Conservation (phyloP, 1,140 invertebrate genomes). For the Euschistus heros region DNA sequence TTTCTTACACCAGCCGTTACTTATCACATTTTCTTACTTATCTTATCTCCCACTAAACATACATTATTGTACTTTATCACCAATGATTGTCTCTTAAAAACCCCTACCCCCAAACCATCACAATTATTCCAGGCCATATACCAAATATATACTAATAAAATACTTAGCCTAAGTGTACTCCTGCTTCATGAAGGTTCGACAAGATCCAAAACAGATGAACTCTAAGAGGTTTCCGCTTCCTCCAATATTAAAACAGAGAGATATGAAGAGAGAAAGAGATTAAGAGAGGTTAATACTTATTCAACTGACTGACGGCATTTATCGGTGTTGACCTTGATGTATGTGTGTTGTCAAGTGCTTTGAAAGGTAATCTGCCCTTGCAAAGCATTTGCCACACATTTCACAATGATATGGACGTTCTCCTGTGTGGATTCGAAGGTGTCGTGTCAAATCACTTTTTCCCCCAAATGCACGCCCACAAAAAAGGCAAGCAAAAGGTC, state of each 20-base stretch:
- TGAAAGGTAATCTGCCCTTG: constrained; percentile 77
- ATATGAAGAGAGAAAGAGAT: constrained; percentile 2
- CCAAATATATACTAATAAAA: constrained; percentile 2
- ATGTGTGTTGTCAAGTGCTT: constrained; percentile 83
- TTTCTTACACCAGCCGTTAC: constrained; percentile 2
- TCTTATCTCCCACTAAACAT: background rate
- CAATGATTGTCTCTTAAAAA: constrained; percentile 12
- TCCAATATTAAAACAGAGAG: constrained; percentile 1
- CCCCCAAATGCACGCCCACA: constrained; percentile 77
- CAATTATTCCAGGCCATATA: constrained; percentile 7
- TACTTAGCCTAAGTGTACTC: constrained; percentile 1
- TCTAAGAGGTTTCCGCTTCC: constrained; percentile 11
- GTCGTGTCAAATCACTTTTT: constrained; percentile 74
- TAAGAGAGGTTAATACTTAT: constrained; percentile 2
- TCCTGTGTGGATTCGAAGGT: constrained; percentile 75
- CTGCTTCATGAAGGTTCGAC: background rate
- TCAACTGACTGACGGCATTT: background rate
- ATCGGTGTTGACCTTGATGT: constrained; percentile 38
- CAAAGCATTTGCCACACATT: constrained; percentile 83
- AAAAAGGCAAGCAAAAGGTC: constrained; percentile 77
- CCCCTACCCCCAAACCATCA: background rate
- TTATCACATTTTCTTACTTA: background rate
- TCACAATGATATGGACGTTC: constrained; percentile 80
- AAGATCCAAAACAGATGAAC: background rate
- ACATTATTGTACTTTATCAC: constrained; percentile 18